Evolutionary conservation across 2,113 vertebrate genomes (phyloP), one percentile per base, ranked within the genome.

Genomic region (Menidia beryllina): DNA sequence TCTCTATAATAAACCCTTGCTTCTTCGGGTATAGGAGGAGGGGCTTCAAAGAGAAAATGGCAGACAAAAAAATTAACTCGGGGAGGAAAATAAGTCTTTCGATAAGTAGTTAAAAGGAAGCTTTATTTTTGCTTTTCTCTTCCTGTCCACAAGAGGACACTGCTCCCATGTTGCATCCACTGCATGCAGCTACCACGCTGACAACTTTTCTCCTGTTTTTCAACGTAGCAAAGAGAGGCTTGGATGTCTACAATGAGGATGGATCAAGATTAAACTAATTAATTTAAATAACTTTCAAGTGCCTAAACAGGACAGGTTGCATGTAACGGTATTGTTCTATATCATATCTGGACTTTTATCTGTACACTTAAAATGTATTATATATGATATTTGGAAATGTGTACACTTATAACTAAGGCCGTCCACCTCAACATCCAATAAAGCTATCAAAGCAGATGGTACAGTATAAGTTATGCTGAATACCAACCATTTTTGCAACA

Each of bases 91-190:
- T 23, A 34, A n/a, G 1, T 0, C 17, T 53, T 19, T 61, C 48
- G 39, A 25, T 21, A 49, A 3, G 54, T 34, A 20, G 38, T 1
- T 12, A 34, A 72, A 19, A 34, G 20, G 5, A 5, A 39, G 9
- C 21, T n/a, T 26, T 45, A 26, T 1, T 21, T 70, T 72, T 72
- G 49, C 17, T 69, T 68, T 90, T 39, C 67, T 11, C 0, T 5
- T 13, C 47, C 19, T 77, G 14, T 79, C 89, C 93, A 92, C 89
- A 75, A 91, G 91, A 89, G 86, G 91, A 6, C 86, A 70, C 81
- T 89, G 75, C 77, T 86, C 1, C 11, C 84, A 69, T 59, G 21
- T 67, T 59, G 6, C 27, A 43, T 71, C 17, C 4, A 0, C n/a
- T 50, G 4, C 2, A 56, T 15, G 8, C 8, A 39, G 21, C 17